Base-by-base conservation (phyloP, 37 sponge, comb jelly and placozoan genomes). In the Beroe ovata region DNA sequence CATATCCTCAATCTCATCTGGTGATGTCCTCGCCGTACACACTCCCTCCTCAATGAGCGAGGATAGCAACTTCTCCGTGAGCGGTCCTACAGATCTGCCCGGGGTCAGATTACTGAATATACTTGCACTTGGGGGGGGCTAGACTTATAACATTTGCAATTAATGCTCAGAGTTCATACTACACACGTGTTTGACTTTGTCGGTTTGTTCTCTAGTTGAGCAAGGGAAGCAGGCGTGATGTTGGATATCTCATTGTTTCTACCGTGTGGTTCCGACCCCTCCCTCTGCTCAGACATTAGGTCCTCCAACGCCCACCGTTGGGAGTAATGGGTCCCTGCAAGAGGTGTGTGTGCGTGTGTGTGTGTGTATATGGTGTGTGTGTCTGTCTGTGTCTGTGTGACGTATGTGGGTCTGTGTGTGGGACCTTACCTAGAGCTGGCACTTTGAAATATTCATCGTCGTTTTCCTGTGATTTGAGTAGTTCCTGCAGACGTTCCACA, bases 221-320 rank as follows among this genome's bases (percentile, higher is more conserved):
- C 84, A 2, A 77, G 26, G 26, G 84, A 21, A n/a, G 42, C 54
- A 42, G 84, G 84, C 1, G 84, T 77, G 28, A 77, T 77, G 28
- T 77, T 77, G 0, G 84, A 77, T 28, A 77, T 77, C 84, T 77
- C 84, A 36, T 25, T 77, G 47, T 77, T 77, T 25, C 84, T 1
- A 21, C 84, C 54, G 23, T 42, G 54, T 21, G 84, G 84, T 54
- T 77, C 84, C 14, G 84, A 42, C 18, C 84, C 84, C 47, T 77
- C 84, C 33, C 84, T 77, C 54, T 77, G 84, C 21, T 77, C 84
- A 1, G 54, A 0, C 28, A 77, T 21, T 1, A 77, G 42, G 84
- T 77, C 84, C 84, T 77, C 84, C 47, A 77, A 32, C 1, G 84
- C 84, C 84, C 84, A 77, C 8, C 84, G 84, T 40, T 77, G 84